phyloP scores from a whole-genome alignment of 2,113 vertebrate genomes.

The Cynocephalus volans region DNA sequence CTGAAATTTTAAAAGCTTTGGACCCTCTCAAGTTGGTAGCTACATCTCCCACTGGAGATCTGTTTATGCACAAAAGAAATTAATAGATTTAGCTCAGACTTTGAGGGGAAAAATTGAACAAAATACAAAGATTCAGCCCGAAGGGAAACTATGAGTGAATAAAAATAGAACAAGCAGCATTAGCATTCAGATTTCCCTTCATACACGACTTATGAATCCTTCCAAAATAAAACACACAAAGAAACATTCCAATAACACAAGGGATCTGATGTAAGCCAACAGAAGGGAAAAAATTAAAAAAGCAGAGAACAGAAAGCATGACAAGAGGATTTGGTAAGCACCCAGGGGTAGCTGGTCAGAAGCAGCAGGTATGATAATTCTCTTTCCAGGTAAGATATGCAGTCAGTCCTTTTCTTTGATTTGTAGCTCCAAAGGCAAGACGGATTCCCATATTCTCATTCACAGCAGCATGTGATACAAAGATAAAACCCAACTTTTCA shows the following conservation, averaged over 20 bases:
- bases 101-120: not conserved
- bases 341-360: not conserved
- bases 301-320: constrained; percentile 29
- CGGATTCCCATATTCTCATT: constrained; percentile 67
- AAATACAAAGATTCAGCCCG: constrained; percentile 37
- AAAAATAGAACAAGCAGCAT: constrained; percentile 74
- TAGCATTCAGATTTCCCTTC: constrained; percentile 65
- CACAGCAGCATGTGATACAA: constrained; percentile 8
- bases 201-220: constrained; percentile 12
- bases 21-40: constrained; percentile 52
- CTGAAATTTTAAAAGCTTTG: constrained; percentile 55
- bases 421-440: constrained; percentile 53
- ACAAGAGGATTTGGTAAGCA: not conserved
- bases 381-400: constrained; percentile 21
- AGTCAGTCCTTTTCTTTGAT: constrained; percentile 61
- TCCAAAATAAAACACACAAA: constrained; percentile 64
- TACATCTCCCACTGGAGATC: constrained; percentile 35
- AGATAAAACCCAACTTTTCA: constrained; percentile 57
- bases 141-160: constrained; percentile 62
- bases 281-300: constrained; percentile 32
- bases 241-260: constrained; percentile 49
- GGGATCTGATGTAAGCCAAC: constrained; percentile 4
- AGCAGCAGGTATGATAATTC: constrained; percentile 58
- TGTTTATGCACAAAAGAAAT: constrained; percentile 67
- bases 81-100: constrained; percentile 57